Evolutionary conservation across 1,140 invertebrate species (phyloP), one percentile per base, ranked within the genome.

Genomic region (Antheraea mylitta): DNA sequence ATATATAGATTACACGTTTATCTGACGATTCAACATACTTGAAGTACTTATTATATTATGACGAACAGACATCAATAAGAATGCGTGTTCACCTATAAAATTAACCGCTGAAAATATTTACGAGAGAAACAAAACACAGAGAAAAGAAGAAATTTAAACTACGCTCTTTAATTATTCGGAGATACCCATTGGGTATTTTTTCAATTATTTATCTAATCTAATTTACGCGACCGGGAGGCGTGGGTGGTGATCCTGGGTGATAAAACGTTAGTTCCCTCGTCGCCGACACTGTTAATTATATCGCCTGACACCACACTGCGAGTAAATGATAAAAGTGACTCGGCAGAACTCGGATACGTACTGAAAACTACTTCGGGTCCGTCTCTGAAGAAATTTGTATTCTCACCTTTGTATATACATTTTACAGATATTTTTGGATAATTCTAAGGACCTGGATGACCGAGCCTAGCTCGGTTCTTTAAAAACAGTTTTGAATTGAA

Each of bases 321-420:
- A 53, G 16, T 53, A 37, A 30, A 63, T 36, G 61, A 63, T 22
- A 63, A 63, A 36, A 22, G 30, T 61, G 59, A 61, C 59, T 61
- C 18, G 59, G 18, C 59, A 16, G 59, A 22, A 61, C 59, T 61
- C 16, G 18, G 18, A n/a, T 11, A 63, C 61, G 45, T 53, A 53
- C 45, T 53, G 16, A 53, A 53, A 53, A 53, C 16, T 53, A 53
- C 45, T n/a, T 53, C 11, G 45, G 11, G 38, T 42, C 7, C 38
- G 38, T 42, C 38, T 42, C 11, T 2, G 38, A 42, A 42, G 38
- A 53, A 53, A 16, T 16, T 53, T 53, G 45, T 53, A 0, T 53
- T 13, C 5, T 53, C 7, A 42, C 38, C 38, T 42, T 42, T 42
- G 11, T 30, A 30, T 4, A 30, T 30, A 30, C 22, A 30, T 30